Evolutionary conservation across 2,797 vertebrate species (phyloP).

Genomic region (Pseudocheirus occidentalis): DNA sequence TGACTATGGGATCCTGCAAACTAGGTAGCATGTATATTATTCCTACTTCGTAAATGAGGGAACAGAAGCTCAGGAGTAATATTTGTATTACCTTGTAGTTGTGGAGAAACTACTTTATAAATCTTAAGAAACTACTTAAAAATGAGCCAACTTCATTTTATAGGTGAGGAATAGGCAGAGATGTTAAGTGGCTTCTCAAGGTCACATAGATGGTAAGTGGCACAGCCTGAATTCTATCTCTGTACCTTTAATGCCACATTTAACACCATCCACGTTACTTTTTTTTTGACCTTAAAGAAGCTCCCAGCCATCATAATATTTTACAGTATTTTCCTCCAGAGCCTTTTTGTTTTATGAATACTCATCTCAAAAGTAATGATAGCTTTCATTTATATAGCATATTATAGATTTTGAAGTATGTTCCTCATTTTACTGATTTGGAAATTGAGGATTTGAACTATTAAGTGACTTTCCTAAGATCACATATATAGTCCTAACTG

Average conservation of each 20-base stretch:
- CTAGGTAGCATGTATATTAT: not conserved
- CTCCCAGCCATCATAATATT: not conserved
- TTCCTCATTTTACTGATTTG: not conserved
- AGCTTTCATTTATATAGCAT: not conserved
- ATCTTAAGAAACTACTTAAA: not conserved
- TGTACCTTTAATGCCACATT: not conserved
- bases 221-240: not conserved
- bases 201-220: not conserved
- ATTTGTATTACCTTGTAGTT: not conserved
- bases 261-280: not conserved
- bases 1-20: not conserved
- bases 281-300: not conserved
- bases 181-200: not conserved
- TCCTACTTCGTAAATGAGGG: not conserved
- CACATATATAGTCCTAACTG: not conserved
- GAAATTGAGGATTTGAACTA: not conserved
- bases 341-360: not conserved
- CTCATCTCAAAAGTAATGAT: not conserved
- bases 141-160: not conserved
- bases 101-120: not conserved
- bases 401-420: not conserved
- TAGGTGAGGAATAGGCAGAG: not conserved
- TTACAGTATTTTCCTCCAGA: not conserved
- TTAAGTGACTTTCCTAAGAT: not conserved
- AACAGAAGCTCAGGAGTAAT: not conserved